Conservation (phyloP, 2,797 vertebrate genomes). For the Galaxias olidus region DNA sequence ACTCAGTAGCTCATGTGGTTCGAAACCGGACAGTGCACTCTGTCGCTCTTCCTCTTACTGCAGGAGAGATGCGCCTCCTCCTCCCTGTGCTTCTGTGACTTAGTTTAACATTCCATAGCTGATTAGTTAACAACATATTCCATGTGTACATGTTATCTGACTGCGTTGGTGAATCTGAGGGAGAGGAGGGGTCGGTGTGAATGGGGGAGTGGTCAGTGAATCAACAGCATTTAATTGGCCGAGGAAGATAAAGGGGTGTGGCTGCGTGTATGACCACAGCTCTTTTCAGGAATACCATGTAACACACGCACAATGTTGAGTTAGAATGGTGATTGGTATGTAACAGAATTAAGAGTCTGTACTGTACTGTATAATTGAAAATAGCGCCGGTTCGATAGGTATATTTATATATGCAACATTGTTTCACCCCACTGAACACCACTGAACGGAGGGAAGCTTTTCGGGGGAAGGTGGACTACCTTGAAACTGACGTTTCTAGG, state of each 20-base stretch:
- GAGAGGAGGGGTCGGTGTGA: slow-evolving; percentile 38
- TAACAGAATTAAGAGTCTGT: slow-evolving; percentile 27
- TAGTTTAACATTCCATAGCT: slow-evolving; percentile 15
- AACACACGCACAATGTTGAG: slow-evolving; percentile 26
- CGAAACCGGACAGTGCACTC: slow-evolving; percentile 32
- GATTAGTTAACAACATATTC: slow-evolving; percentile 37
- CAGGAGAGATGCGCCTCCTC: slow-evolving; percentile 42
- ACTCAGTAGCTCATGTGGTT: slow-evolving; percentile 79
- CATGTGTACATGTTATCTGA: slow-evolving; percentile 27
- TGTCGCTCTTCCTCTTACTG: slow-evolving; percentile 64
- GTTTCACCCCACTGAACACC: slow-evolving; percentile 19
- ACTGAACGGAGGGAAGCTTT: slow-evolving; percentile 18
- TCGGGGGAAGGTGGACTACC: background rate
- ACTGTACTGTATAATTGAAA: slow-evolving; percentile 14
- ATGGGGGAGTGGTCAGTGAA: slow-evolving; percentile 4
- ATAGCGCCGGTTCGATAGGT: slow-evolving; percentile 20
- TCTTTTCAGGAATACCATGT: slow-evolving; percentile 12
- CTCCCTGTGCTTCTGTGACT: slow-evolving; percentile 62
- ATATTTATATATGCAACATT: slow-evolving; percentile 40
- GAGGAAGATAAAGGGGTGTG: background rate
- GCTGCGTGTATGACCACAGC: background rate
- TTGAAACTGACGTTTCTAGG: too few relatives aligned
- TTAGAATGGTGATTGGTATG: slow-evolving; percentile 42
- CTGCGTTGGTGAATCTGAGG: slow-evolving; percentile 35
- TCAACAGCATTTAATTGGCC: slow-evolving; percentile 16